Conservation (phyloP, 2,797 vertebrate species). For the Pyrocephalus nanus region DNA sequence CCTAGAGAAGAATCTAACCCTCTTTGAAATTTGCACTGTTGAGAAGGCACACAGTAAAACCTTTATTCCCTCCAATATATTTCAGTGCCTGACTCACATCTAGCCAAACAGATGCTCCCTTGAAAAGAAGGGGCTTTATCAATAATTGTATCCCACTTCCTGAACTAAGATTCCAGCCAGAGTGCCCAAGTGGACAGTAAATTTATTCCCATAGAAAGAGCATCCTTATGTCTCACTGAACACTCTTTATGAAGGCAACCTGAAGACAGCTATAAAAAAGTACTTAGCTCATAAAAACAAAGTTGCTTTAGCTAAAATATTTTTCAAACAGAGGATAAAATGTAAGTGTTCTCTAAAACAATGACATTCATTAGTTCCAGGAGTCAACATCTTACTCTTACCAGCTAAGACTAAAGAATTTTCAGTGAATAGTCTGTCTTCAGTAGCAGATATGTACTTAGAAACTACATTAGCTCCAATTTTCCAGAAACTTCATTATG, state of each 20-base stretch:
- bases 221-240: background rate
- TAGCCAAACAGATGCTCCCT: constrained; percentile 42
- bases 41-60: constrained; percentile 37
- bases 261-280: background rate
- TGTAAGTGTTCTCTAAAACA: background rate
- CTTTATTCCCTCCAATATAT: constrained; percentile 21
- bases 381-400: background rate
- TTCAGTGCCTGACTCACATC: background rate
- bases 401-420: background rate
- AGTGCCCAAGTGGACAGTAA: background rate
- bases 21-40: background rate
- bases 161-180: constrained; percentile 33
- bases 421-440: background rate
- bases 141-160: constrained; percentile 24
- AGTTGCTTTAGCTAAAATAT: background rate
- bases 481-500: background rate
- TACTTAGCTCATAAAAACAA: background rate
- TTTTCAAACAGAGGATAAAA: background rate
- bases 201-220: background rate
- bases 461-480: background rate
- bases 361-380: background rate
- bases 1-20: background rate
- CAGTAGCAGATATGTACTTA: background rate
- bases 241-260: background rate
- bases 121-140: constrained; percentile 49